These are phyloP conservation scores for Agonopterix subpropinquella DNA, from an alignment of 2,888 invertebrate species.

Conservation along the genomic window DNA sequence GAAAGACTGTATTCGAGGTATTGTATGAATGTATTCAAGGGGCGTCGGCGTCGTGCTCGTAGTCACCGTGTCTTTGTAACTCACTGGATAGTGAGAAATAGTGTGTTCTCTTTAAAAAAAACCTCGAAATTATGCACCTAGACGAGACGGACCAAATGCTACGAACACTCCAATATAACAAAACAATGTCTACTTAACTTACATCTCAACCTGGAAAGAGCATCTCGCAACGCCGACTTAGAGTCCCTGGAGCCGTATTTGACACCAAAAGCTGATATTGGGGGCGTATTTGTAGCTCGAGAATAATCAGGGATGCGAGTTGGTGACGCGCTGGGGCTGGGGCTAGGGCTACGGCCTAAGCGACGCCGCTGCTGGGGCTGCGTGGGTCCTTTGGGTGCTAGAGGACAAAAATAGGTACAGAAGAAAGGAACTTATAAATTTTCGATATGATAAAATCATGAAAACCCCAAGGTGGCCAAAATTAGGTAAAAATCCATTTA, in stretches of 20 bases:
- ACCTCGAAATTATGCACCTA: too few species aligned
- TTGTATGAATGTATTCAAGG: too few species aligned
- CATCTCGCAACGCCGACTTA: constrained; percentile 38
- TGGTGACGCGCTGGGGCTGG: constrained; percentile 54
- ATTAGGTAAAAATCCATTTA: too few species aligned
- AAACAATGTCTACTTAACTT: constrained; percentile 17
- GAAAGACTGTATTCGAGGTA: too few species aligned
- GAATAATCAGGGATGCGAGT: constrained; percentile 31
- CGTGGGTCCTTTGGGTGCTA: constrained; percentile 24
- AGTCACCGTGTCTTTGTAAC: too few species aligned
- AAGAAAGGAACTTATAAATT: neutral
- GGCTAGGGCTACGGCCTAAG: constrained; percentile 37
- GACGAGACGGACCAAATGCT: too few species aligned
- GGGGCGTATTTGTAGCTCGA: constrained; percentile 52
- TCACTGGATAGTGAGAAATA: too few species aligned
- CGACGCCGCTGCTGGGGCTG: constrained; percentile 37
- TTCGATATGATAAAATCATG: too few species aligned
- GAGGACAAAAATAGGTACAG: neutral
- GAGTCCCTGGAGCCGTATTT: constrained; percentile 31
- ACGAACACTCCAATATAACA: neutral
- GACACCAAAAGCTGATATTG: constrained; percentile 12
- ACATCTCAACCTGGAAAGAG: constrained; percentile 52
- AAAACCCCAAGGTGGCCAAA: too few species aligned
- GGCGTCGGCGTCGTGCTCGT: too few species aligned
- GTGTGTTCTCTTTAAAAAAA: too few species aligned